phyloP scores from a whole-genome alignment of 1,140 invertebrate species.

The Paralvinella palmiformis region DNA sequence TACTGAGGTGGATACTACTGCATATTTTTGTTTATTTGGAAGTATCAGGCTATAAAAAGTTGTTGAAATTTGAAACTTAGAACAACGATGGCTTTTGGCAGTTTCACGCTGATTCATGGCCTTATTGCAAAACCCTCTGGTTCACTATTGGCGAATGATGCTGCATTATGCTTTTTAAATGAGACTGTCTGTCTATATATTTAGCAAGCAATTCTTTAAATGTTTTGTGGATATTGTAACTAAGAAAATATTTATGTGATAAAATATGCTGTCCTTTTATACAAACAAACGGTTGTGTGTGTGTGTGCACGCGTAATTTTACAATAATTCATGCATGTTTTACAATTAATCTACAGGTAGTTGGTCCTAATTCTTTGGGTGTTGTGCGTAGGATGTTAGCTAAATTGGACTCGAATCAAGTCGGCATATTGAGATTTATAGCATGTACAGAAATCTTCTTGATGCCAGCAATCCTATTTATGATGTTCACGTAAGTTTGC shows the following conservation, averaged over 20 bases:
- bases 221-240: background rate
- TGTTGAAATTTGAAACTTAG: too few relatives aligned
- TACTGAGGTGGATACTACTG: too few relatives aligned
- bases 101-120: too few relatives aligned
- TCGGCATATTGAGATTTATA: slow-evolving; percentile 77
- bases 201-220: too few relatives aligned
- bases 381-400: slow-evolving; percentile 77
- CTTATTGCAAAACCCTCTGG: too few relatives aligned
- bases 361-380: slow-evolving; percentile 83
- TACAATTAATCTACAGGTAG: slow-evolving; percentile 56
- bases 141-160: too few relatives aligned
- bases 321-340: background rate
- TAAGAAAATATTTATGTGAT: background rate
- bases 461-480: slow-evolving; percentile 76
- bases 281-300: background rate
- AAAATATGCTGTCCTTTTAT: background rate
- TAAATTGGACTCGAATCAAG: slow-evolving; percentile 77
- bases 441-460: slow-evolving; percentile 86
- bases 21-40: too few relatives aligned
- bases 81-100: too few relatives aligned
- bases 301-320: background rate
- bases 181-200: too few relatives aligned
- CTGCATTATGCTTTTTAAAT: too few relatives aligned
- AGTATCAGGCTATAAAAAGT: too few relatives aligned
- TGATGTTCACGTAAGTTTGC: slow-evolving; percentile 83